Base-by-base conservation (phyloP, 2,797 vertebrate species). In the Enoplosus armatus region DNA sequence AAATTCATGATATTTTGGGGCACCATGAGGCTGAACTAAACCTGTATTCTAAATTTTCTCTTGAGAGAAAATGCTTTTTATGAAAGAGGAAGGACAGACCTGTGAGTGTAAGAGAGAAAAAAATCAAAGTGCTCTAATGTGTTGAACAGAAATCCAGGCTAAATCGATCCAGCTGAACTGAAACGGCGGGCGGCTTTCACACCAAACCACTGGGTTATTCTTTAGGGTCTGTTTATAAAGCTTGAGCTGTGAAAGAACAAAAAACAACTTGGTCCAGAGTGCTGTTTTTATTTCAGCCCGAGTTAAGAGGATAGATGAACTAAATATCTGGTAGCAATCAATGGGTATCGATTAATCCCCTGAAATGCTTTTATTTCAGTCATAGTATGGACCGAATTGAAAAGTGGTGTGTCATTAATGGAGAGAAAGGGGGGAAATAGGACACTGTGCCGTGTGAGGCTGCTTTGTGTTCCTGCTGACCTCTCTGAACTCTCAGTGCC, bases 241-340 rank as follows among this genome's bases (percentile, higher is more conserved):
- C 70, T 66, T 75, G 56, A 79, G 72, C 72, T 64, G 63, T 47
- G 74, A 75, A 82, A 47, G 54, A 69, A 55, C 47, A 69, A 64
- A 78, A 47, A 75, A 66, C 61, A 78, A 79, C 43, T 65, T 39
- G 22, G 31, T 76, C 26, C 35, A 31, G 47, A 58, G 67, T 54
- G 67, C 79, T 60, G 71, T 72, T 81, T 76, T 75, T 72, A 78
- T 83, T 80, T 72, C 74, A 72, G 70, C 77, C 54, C 1, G 12
- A 70, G 80, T 82, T 84, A 75, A 90, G 85, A 86, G 75, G 74
- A 88, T 72, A 76, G 82, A 87, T 85, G 73, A 79, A 86, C 75
- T 50, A 75, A 91, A 91, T 89, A 90, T 91, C 85, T 86, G 53
- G 78, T 80, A 51, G 76, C 77, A 80, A 91, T 93, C 89, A 74